Evolutionary conservation across 2,888 invertebrate genomes (phyloP).

Genomic region (Mechanitis messenoides): DNA sequence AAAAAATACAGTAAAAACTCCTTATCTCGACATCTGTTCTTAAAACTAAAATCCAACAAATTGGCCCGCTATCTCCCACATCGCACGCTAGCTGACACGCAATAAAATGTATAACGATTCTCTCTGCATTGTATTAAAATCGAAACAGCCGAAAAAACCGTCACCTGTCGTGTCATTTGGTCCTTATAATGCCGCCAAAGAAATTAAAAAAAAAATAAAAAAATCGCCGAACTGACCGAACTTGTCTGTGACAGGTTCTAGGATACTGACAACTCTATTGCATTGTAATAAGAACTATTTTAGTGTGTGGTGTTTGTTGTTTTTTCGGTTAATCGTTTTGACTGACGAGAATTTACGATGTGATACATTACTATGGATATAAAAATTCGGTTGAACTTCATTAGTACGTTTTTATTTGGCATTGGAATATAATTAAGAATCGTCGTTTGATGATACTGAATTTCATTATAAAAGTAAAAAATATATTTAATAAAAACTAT

Average conservation of each 20-base stretch:
- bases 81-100: constrained; percentile 57
- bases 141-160: constrained; percentile 52
- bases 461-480: no score
- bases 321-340: constrained; percentile 65
- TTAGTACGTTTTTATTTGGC: constrained; percentile 51
- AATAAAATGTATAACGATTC: constrained; percentile 74
- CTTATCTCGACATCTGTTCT: constrained; percentile 60
- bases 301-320: constrained; percentile 27
- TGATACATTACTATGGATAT: constrained; percentile 67
- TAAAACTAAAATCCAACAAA: constrained; percentile 54
- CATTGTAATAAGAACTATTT: constrained; percentile 22
- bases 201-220: constrained; percentile 55
- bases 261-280: constrained; percentile 20
- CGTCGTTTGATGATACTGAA: constrained; percentile 34
- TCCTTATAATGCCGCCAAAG: constrained; percentile 72
- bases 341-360: constrained; percentile 73
- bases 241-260: constrained; percentile 45
- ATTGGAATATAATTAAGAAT: no score
- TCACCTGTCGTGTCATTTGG: constrained; percentile 78
- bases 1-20: constrained; percentile 25
- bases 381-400: constrained; percentile 65
- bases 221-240: constrained; percentile 64
- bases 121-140: constrained; percentile 41
- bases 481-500: no score
- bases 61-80: constrained; percentile 50